Evolutionary conservation across 2,888 invertebrate genomes (phyloP), one percentile per base, ranked within the genome.

Genomic region (Pollenia griseotomentosa): DNA sequence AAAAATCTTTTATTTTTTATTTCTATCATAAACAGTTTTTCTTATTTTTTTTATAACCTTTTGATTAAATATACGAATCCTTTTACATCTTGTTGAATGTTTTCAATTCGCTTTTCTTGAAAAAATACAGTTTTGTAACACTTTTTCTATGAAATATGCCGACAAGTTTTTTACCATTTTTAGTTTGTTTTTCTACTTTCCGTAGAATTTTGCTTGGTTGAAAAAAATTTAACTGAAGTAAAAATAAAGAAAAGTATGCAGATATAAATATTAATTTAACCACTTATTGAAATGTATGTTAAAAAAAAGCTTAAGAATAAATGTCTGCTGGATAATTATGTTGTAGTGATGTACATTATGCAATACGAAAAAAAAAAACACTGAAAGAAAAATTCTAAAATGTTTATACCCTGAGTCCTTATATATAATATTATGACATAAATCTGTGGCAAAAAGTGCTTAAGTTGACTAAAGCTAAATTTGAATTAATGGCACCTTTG

Each of bases 221-320:
- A 42, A 6, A 16, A 12, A 46, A 46, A 46, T 10, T 8, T 23
- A 16, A 19, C 19, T 65, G 16, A 46, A 19, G 11, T 23, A 23
- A 12, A 57, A 19, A 16, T 16, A 63, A 10, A 11, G 44, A 2
- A 70, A 70, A 33, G 53, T 40, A 51, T 70, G 40, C 51, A 40
- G 51, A 42, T 11, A 70, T 48, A 70, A 70, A 70, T 40, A 53
- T 70, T 53, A 70, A 70, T 70, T 70, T 53, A 70, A 51, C 51
- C 68, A 70, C 68, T 70, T 70, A 70, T 70, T 33, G 51, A 51
- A 70, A 53, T 4, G 53, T 51, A 3, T 68, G 40, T 14, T 33
- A 33, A n/a, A 48, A 9, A 68, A 33, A 0, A 33, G 33, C 48
- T 48, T 8, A 23, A 48, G 44, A 12, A 51, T 23, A 68, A 48